Percentiles rank a stretch among this genome's conserved stretches.
Evolutionary conservation across 2,113 vertebrate species (phyloP).

Genomic region (Otis tarda): DNA sequence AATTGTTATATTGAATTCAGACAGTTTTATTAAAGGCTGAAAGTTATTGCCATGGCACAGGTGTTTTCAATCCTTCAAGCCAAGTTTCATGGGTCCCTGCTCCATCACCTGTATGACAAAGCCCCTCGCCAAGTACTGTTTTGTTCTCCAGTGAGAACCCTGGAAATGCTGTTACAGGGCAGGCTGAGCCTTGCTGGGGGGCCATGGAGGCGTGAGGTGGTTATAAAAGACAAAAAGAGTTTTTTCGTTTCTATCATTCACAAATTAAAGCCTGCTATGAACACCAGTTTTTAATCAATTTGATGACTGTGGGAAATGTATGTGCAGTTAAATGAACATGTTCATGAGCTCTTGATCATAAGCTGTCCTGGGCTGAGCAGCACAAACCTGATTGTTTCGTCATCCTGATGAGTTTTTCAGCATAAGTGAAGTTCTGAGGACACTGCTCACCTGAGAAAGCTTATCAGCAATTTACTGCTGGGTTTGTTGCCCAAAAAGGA

Average conservation of each 20-base stretch:
- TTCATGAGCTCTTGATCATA: not conserved
- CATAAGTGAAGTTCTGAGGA: not conserved
- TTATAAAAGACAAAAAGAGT: not conserved
- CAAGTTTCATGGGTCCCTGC: not conserved
- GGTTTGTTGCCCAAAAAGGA: not conserved
- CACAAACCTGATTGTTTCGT: not conserved
- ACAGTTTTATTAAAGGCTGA: not conserved
- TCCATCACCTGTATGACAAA: not conserved
- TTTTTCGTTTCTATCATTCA: not conserved
- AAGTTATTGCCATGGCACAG: not conserved
- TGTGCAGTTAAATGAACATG: not conserved
- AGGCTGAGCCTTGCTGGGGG: not conserved
- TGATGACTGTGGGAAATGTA: not conserved
- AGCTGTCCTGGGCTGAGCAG: not conserved
- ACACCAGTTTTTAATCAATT: not conserved
- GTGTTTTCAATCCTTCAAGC: not conserved
- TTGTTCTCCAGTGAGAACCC: not conserved
- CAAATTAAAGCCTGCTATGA: not conserved
- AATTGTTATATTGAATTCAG: not conserved
- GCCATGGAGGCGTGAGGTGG: not conserved
- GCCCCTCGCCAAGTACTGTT: not conserved
- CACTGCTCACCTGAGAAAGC: not conserved
- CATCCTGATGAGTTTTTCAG: not conserved
- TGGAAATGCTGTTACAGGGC: not conserved
- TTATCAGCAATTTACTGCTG: not conserved